A percentile compares a stretch with the other conserved stretches of the same genome.
These are phyloP conservation scores for Chloropsis hardwickii DNA, from an alignment of 2,113 vertebrate species.

Conservation along the genomic window DNA sequence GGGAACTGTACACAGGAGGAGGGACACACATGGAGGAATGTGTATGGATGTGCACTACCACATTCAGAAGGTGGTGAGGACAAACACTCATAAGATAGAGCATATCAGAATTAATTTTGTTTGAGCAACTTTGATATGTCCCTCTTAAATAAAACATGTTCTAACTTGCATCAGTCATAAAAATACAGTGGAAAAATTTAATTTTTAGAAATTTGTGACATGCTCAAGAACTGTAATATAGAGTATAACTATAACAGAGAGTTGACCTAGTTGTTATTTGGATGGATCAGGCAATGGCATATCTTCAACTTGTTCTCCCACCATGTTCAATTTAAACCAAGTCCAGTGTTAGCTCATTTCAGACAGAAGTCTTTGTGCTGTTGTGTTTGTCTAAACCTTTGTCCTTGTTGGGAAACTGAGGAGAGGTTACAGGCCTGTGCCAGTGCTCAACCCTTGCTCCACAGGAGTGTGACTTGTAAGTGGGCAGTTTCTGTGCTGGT, in stretches of 20 bases:
- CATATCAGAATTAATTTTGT: neutral
- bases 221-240: neutral
- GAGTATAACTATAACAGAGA: neutral
- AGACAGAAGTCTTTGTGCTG: neutral
- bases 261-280: neutral
- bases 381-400: neutral
- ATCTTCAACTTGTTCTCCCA: neutral
- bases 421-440: neutral
- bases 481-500: neutral
- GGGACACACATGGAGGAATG: neutral
- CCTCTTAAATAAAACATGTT: neutral
- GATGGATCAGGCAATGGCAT: neutral
- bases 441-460: neutral
- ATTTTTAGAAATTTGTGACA: neutral
- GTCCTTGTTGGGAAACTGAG: neutral
- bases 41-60: neutral
- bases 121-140: neutral
- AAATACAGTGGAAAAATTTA: neutral
- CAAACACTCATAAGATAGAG: neutral
- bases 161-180: neutral
- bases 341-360: neutral
- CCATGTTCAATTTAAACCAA: neutral
- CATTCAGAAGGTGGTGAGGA: neutral
- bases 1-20: neutral
- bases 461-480: fast-evolving